Evolutionary conservation across 2,797 vertebrate species (phyloP).

Genomic region (Monodelphis domestica): DNA sequence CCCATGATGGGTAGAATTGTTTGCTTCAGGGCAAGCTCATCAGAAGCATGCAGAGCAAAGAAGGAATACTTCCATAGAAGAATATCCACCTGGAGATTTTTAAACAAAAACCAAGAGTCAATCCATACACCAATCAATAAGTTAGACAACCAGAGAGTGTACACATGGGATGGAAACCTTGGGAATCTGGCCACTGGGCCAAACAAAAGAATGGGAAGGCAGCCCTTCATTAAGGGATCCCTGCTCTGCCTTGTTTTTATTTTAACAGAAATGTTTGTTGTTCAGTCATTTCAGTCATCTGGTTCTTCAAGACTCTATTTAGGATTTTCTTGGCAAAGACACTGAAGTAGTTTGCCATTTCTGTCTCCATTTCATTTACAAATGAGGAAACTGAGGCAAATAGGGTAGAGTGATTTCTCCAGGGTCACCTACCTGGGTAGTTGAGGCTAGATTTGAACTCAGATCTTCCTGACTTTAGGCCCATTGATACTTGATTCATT

Average conservation of each 20-base stretch:
- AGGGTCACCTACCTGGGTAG: too few relatives aligned
- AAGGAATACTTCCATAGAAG: neutral
- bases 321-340: too few relatives aligned
- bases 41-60: neutral
- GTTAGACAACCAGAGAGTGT: neutral
- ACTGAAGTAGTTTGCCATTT: too few relatives aligned
- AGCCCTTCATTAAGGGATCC: neutral
- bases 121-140: rapidly evolving
- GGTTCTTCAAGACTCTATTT: too few relatives aligned
- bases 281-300: too few relatives aligned
- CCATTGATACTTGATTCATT: neutral
- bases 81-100: neutral
- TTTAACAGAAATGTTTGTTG: too few relatives aligned
- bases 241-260: neutral
- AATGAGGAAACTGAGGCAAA: too few relatives aligned
- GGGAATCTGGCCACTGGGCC: neutral
- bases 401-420: too few relatives aligned
- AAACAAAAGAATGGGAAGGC: neutral
- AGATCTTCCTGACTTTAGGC: too few relatives aligned
- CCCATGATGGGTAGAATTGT: neutral
- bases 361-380: too few relatives aligned
- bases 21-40: neutral
- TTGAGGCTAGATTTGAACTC: too few relatives aligned
- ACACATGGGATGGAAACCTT: neutral
- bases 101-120: neutral